Base-by-base conservation (phyloP, 2,797 vertebrate genomes). In the Pachyuromys duprasi region DNA sequence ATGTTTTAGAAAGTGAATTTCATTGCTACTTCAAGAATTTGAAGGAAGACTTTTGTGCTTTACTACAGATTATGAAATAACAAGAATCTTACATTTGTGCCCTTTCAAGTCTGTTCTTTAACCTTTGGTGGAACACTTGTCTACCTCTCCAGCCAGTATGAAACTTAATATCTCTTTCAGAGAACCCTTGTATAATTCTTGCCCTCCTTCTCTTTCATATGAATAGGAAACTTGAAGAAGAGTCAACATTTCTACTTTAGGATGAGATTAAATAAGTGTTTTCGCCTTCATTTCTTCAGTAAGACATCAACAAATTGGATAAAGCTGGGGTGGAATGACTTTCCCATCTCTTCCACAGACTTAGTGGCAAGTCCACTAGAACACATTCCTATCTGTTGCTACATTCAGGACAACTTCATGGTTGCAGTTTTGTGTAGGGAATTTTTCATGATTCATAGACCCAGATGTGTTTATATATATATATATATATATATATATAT, bases 1-100 rank as follows among this genome's bases (percentile, higher is more conserved):
- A 24, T 22, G 45, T 45, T 82, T 90, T 80, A 94, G 20, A 80
- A 89, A 49, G 17, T 57, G 74, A 78, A 33, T 72, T 93, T 62
- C 65, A 18, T 76, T 49, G 36, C 22, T 45, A n/a, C 22, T 63
- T 72, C 49, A 87, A 86, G 5, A 4, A 2, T n/a, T 45, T 75
- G 45, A 96, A 92, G 75, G 24, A 45, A 0, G 14, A 1, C 1
- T 75, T 79, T 78, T 92, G 55, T 80, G 36, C 70, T 33, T 94
- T 78, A 53, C 17, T 24, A 17, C 8, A 67, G 28, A 93, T 8
- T 67, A 4, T 9, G 14, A 3, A 81, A 6, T 9, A 75, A 78
- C 1, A 69, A 5, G 3, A 67, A 36, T 4, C n/a, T 53, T 78
- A 33, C 3, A 3, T 81, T 74, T 57, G 4, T 65, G 18, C 12